phyloP scores from a whole-genome alignment of 1,140 invertebrate genomes.

The Drosophila lowei region DNA sequence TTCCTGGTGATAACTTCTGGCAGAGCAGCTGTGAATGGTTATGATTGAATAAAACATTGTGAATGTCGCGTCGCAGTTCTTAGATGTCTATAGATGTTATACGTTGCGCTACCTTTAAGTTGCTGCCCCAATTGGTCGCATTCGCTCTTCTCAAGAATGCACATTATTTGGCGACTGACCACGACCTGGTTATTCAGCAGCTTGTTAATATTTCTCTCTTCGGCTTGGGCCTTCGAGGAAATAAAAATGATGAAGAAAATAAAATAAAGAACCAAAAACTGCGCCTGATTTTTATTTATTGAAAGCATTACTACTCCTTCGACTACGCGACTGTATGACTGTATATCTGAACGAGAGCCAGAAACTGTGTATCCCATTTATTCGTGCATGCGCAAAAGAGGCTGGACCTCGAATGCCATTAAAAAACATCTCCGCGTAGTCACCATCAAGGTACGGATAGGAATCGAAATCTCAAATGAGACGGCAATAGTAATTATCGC shows the following conservation, averaged over 20 bases:
- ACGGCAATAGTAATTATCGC: background rate
- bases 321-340: slow-evolving; percentile 45
- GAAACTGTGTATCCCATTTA: slow-evolving; percentile 42
- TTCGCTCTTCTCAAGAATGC: slow-evolving; percentile 83
- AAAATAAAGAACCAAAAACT: slow-evolving; percentile 53
- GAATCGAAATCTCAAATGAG: slow-evolving; percentile 8
- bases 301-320: slow-evolving; percentile 48
- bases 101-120: slow-evolving; percentile 82
- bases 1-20: slow-evolving; percentile 84
- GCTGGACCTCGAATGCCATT: slow-evolving; percentile 1
- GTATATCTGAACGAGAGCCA: slow-evolving; percentile 19
- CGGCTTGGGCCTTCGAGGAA: slow-evolving; percentile 53
- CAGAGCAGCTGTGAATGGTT: slow-evolving; percentile 80
- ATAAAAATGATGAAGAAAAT: slow-evolving; percentile 49
- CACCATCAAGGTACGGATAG: slow-evolving; percentile 5
- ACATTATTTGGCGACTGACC: slow-evolving; percentile 83
- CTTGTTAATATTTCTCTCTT: slow-evolving; percentile 75
- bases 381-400: slow-evolving; percentile 47
- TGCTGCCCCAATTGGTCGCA: slow-evolving; percentile 83
- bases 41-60: background rate
- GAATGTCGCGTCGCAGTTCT: no score
- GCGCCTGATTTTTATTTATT: slow-evolving; percentile 52
- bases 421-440: slow-evolving; percentile 2
- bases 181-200: slow-evolving; percentile 75
- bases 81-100: background rate